These are phyloP conservation scores for Triplophysa yarkandensis DNA, from an alignment of 2,797 vertebrate species.

Conservation along the genomic window DNA sequence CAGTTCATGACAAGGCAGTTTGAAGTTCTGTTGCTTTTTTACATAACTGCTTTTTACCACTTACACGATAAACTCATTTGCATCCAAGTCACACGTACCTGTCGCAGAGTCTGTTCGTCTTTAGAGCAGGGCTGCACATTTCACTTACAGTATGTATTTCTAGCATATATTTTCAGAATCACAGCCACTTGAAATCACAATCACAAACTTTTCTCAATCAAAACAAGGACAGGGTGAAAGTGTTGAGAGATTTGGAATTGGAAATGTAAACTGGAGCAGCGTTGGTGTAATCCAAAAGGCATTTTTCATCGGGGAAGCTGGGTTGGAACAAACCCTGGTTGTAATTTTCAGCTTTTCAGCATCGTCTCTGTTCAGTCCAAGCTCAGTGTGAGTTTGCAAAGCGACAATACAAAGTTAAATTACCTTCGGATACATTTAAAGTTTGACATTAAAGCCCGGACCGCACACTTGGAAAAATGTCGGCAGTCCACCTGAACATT, in stretches of 20 bases:
- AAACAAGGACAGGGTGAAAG: slow-evolving; percentile 25
- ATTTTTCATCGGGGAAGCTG: slow-evolving; percentile 46
- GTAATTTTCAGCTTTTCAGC: slow-evolving; percentile 26
- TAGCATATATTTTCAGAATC: slow-evolving; percentile 11
- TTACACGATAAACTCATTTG: slow-evolving; percentile 46
- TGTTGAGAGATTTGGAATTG: slow-evolving; percentile 49
- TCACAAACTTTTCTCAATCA: slow-evolving; percentile 26
- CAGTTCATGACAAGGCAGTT: too few species aligned
- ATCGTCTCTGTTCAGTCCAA: neutral
- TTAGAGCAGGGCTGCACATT: slow-evolving; percentile 26
- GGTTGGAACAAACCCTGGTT: slow-evolving; percentile 27
- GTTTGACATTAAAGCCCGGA: slow-evolving; percentile 9
- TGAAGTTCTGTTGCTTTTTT: slow-evolving; percentile 5
- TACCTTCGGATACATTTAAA: slow-evolving; percentile 38
- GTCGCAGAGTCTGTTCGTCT: slow-evolving; percentile 15
- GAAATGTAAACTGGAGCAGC: slow-evolving; percentile 53
- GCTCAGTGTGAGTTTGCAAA: slow-evolving; percentile 11
- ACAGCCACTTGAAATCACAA: slow-evolving; percentile 20
- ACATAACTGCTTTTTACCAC: neutral
- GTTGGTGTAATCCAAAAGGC: slow-evolving; percentile 37
- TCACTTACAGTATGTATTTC: slow-evolving; percentile 4
- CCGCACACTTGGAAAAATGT: slow-evolving; percentile 1
- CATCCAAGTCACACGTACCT: slow-evolving; percentile 19
- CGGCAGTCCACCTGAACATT: neutral
- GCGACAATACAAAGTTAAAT: slow-evolving; percentile 39